A percentile compares a stretch with the other conserved stretches of the same genome.
These are phyloP conservation scores for Stenopsyche tienmushanensis DNA, from an alignment of 1,140 invertebrate genomes.

Conservation along the genomic window DNA sequence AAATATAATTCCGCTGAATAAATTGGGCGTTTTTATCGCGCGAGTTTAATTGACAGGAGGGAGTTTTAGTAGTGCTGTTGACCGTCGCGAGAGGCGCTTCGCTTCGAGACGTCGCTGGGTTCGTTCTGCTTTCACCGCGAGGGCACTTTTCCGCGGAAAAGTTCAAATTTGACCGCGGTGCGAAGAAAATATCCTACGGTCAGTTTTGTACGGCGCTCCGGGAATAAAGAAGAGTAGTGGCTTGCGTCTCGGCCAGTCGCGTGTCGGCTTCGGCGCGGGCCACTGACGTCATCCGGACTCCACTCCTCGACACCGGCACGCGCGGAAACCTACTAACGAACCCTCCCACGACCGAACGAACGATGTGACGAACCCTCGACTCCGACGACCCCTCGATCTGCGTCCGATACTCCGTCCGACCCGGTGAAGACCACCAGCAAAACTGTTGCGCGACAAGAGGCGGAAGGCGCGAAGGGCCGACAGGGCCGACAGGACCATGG, in stretches of 20 bases:
- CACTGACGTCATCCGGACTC: neutral
- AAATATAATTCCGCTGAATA: too few species aligned
- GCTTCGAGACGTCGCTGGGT: too few species aligned
- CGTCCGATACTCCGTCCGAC: too few species aligned
- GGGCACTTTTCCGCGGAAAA: too few species aligned
- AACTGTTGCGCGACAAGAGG: conserved; percentile 28
- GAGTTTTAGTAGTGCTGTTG: too few species aligned
- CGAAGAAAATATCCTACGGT: too few species aligned
- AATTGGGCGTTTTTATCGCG: too few species aligned
- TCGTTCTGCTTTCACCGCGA: neutral
- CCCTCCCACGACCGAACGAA: too few species aligned
- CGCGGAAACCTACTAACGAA: neutral
- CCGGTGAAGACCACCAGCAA: neutral
- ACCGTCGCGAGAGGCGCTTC: too few species aligned
- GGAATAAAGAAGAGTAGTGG: conserved; percentile 1
- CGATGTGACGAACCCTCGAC: too few species aligned
- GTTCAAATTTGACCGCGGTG: neutral
- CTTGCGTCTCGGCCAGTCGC: neutral
- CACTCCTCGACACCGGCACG: neutral
- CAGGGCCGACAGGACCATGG: conserved; percentile 19
- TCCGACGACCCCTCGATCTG: too few species aligned
- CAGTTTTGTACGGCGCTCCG: neutral
- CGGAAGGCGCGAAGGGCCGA: neutral
- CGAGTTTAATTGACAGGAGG: too few species aligned
- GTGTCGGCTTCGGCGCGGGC: neutral